These are phyloP conservation scores for Mirounga angustirostris DNA, from an alignment of 2,113 vertebrate genomes.

Conservation along the genomic window DNA sequence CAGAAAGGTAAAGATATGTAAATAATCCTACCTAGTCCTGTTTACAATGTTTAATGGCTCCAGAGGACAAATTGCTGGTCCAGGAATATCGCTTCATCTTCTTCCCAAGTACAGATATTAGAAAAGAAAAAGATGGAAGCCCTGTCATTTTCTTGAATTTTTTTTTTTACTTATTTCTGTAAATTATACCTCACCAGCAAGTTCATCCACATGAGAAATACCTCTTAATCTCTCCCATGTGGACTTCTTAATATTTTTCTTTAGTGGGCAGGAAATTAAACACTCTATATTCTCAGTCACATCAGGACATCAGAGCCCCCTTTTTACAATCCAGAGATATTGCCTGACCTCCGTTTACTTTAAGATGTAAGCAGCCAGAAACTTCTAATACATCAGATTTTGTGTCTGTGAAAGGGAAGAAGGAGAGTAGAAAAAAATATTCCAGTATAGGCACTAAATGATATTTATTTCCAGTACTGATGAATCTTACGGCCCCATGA, in stretches of 20 bases:
- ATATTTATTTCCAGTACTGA: not conserved
- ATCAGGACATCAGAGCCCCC: conserved; percentile 46
- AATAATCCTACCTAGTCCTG: conserved; percentile 41
- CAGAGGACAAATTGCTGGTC: not conserved
- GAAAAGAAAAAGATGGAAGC: conserved; percentile 56
- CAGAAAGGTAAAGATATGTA: conserved; percentile 20
- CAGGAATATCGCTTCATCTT: not conserved
- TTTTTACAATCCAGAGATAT: conserved; percentile 54
- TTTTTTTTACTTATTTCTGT: conserved; percentile 49
- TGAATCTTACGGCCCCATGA: not conserved
- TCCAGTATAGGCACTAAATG: not conserved
- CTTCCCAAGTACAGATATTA: conserved; percentile 54
- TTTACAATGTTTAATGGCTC: conserved; percentile 5
- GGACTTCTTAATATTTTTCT: conserved; percentile 54
- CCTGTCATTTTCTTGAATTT: not conserved
- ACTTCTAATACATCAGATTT: conserved; percentile 51
- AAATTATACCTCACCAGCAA: conserved; percentile 53
- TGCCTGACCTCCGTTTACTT: conserved; percentile 42
- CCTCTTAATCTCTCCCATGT: conserved; percentile 53
- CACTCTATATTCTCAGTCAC: conserved; percentile 44
- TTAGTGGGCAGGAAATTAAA: conserved; percentile 72
- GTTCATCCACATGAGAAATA: conserved; percentile 64
- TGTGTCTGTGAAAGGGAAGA: not conserved
- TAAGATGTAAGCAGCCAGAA: conserved; percentile 38
- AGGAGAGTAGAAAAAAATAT: not conserved